These are phyloP conservation scores for Ramazzottius varieornatus DNA, from an alignment of 2,888 invertebrate genomes.

Conservation along the genomic window DNA sequence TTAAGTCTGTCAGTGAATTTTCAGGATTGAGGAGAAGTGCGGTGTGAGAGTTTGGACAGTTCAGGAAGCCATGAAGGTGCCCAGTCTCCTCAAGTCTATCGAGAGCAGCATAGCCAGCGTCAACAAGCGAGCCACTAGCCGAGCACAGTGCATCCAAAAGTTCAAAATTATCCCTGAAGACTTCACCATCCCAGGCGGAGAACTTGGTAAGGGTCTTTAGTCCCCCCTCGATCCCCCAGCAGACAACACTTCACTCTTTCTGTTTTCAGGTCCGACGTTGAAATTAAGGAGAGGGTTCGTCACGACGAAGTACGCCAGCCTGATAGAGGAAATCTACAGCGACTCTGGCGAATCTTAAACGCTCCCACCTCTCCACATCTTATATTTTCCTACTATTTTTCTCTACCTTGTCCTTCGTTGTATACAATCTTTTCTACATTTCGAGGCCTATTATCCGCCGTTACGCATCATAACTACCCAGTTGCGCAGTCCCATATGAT, in stretches of 20 bases:
- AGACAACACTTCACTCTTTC: not conserved
- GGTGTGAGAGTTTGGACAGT: constrained; percentile 35
- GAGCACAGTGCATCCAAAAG: constrained; percentile 66
- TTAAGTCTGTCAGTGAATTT: not conserved
- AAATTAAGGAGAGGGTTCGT: not conserved
- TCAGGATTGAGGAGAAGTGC: constrained; percentile 19
- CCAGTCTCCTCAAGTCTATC: constrained; percentile 31
- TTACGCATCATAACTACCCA: too few species aligned
- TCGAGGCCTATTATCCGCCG: too few species aligned
- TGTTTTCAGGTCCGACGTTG: not conserved
- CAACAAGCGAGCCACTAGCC: constrained; percentile 51
- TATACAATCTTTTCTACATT: too few species aligned
- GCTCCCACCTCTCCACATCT: too few species aligned
- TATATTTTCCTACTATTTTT: too few species aligned
- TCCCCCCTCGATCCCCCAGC: too few species aligned
- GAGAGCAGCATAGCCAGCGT: constrained; percentile 48
- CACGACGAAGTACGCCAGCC: not conserved
- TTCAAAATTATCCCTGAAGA: constrained; percentile 54
- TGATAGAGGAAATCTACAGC: not conserved
- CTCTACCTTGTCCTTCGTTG: too few species aligned
- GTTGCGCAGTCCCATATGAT: too few species aligned
- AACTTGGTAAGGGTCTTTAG: constrained; percentile 57
- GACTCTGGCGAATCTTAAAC: too few species aligned
- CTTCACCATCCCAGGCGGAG: constrained; percentile 59
- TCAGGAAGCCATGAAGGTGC: constrained; percentile 36